Conservation (phyloP, 1,140 invertebrate genomes). For the Drosophila lacertosa region DNA sequence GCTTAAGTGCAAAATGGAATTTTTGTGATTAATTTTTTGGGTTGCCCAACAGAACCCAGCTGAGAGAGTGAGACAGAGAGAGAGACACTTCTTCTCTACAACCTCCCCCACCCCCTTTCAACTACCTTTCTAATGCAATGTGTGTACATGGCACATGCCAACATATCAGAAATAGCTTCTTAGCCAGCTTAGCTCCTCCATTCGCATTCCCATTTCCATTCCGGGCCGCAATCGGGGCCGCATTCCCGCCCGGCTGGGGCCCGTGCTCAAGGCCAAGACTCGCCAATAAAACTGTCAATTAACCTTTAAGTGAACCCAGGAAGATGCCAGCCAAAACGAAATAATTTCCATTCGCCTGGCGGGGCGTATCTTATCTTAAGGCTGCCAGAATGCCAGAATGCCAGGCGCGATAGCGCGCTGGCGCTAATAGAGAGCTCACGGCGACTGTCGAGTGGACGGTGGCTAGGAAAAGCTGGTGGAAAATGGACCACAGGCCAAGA, state of each 20-base stretch:
- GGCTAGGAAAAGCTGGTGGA: conserved; percentile 39
- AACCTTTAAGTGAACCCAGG: conserved; percentile 62
- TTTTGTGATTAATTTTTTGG: conserved; percentile 58
- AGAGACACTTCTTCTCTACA: background rate
- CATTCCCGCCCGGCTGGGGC: conserved; percentile 16
- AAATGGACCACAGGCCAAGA: conserved; percentile 46
- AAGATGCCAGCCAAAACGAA: conserved; percentile 54
- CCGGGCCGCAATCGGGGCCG: conserved; percentile 24
- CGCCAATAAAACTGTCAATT: conserved; percentile 71
- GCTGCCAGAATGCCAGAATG: conserved; percentile 53
- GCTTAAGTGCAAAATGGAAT: conserved; percentile 73
- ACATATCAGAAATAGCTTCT: conserved; percentile 8
- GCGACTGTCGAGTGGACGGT: conserved; percentile 39
- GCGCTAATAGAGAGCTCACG: conserved; percentile 72
- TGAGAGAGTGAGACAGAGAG: no score
- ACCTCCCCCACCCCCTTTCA: background rate
- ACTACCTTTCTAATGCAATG: background rate
- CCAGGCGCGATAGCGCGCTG: conserved; percentile 48
- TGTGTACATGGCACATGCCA: conserved; percentile 46
- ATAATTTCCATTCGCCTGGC: conserved; percentile 72
- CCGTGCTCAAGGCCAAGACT: conserved; percentile 40
- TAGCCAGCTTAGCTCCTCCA: background rate
- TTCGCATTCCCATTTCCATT: background rate
- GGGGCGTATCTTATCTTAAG: conserved; percentile 60
- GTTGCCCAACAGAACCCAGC: background rate